A percentile compares a stretch with the other conserved stretches of the same genome.
These are phyloP conservation scores for Monochamus alternatus DNA, from an alignment of 2,888 invertebrate species.

Conservation along the genomic window DNA sequence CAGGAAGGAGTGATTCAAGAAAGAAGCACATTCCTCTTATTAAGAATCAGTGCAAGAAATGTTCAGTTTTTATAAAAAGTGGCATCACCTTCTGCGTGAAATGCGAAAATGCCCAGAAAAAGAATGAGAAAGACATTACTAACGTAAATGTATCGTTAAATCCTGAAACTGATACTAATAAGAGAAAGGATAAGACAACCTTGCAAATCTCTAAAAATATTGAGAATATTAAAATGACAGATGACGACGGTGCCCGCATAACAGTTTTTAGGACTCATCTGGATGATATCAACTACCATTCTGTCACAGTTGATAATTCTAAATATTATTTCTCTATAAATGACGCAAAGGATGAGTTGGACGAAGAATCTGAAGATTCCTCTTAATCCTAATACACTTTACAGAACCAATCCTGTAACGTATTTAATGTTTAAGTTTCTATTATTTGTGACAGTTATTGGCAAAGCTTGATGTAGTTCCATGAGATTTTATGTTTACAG, in stretches of 20 bases:
- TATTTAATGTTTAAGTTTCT: background rate
- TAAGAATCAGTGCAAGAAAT: background rate
- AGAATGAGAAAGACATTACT: background rate
- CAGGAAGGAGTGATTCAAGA: background rate
- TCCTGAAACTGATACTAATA: background rate
- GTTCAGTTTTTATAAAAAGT: background rate
- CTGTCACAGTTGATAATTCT: background rate
- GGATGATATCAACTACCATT: background rate
- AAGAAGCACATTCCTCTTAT: too few relatives aligned
- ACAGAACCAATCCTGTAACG: too few relatives aligned
- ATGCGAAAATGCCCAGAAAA: background rate
- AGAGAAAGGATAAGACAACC: background rate
- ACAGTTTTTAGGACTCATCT: background rate
- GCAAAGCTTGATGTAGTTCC: too few relatives aligned
- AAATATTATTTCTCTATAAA: constrained; percentile 14
- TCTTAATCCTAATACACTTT: background rate
- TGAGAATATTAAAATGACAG: background rate
- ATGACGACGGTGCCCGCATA: background rate
- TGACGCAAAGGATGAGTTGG: constrained; percentile 15
- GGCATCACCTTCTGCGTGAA: background rate
- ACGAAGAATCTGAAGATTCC: background rate
- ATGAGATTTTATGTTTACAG: too few relatives aligned
- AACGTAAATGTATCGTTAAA: background rate
- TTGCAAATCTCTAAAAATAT: background rate
- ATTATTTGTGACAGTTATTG: too few relatives aligned